These are phyloP conservation scores for Pocillopora damicornis DNA, from an alignment of 64 coral and sea anemone genomes.

Conservation along the genomic window DNA sequence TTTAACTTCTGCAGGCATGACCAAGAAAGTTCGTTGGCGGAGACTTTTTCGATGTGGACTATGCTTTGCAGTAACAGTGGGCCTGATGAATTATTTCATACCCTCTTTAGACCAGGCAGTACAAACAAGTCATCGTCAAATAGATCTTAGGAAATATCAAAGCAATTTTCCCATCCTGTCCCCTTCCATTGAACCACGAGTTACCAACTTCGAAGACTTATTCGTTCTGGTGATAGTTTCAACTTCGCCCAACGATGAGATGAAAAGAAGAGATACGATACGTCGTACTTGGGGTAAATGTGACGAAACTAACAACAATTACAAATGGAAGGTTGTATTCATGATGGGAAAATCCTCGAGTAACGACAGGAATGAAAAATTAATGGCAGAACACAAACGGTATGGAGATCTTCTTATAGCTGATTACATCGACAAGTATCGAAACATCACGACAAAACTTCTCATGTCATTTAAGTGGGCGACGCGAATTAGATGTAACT, in stretches of 20 bases:
- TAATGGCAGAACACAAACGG: constrained; percentile 50
- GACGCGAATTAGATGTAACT: constrained; percentile 30
- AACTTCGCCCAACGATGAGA: constrained; percentile 47
- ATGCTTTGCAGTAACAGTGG: too few relatives aligned
- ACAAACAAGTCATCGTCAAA: not conserved
- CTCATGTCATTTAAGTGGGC: constrained; percentile 73
- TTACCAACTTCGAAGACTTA: not conserved
- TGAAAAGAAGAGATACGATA: constrained; percentile 44
- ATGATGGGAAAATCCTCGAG: constrained; percentile 51
- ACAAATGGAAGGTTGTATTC: constrained; percentile 47
- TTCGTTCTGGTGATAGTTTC: constrained; percentile 70
- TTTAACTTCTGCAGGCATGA: too few relatives aligned
- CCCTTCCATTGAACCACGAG: constrained; percentile 28
- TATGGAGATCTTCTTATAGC: constrained; percentile 72
- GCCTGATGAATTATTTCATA: too few relatives aligned
- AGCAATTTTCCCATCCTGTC: constrained; percentile 38
- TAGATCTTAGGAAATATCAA: constrained; percentile 8
- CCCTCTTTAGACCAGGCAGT: too few relatives aligned
- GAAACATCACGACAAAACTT: constrained; percentile 66
- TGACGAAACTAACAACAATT: not conserved
- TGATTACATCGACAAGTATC: constrained; percentile 64
- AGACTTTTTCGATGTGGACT: too few relatives aligned
- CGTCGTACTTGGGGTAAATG: constrained; percentile 56
- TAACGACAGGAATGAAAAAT: constrained; percentile 1
- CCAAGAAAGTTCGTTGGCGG: too few relatives aligned